Conservation (phyloP, 2,888 invertebrate genomes). For the Ormia ochracea region DNA sequence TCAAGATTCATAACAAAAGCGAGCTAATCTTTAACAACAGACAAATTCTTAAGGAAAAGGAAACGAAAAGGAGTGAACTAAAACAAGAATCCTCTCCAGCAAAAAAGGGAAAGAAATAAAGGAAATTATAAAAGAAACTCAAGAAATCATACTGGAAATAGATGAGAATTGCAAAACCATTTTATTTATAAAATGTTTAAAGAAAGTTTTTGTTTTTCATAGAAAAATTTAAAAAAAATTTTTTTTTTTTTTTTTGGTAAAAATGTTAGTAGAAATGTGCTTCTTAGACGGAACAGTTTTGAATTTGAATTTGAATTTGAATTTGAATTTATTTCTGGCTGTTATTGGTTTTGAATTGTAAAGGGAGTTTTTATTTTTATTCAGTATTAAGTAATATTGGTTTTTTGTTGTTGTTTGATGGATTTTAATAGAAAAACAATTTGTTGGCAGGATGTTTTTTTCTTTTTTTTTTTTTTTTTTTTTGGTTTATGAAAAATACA, state of each 20-base stretch:
- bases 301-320: slow-evolving; percentile 19
- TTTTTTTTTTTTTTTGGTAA: slow-evolving; percentile 11
- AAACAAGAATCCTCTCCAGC: background rate
- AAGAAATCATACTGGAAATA: background rate
- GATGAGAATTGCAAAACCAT: slow-evolving; percentile 14
- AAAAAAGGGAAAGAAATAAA: background rate
- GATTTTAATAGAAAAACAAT: slow-evolving; percentile 24
- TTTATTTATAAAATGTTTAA: slow-evolving; percentile 11
- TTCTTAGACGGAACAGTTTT: slow-evolving; percentile 26
- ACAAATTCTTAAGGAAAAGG: slow-evolving; percentile 6
- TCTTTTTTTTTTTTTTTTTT: slow-evolving; percentile 16
- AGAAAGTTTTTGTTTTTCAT: slow-evolving; percentile 3
- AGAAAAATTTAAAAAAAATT: background rate
- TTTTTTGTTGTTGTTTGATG: slow-evolving; percentile 41
- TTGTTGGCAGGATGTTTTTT: slow-evolving; percentile 26
- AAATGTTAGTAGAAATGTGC: slow-evolving; percentile 52
- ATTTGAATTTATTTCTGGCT: slow-evolving; percentile 12
- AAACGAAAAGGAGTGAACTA: background rate
- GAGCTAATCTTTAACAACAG: background rate
- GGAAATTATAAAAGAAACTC: background rate
- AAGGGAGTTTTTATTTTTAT: slow-evolving; percentile 12
- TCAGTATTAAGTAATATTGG: no score
- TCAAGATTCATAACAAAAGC: slow-evolving; percentile 31
- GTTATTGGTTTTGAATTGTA: no score
- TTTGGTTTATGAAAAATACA: slow-evolving; percentile 68